Conservation (phyloP, 1,140 invertebrate species). For the Ooceraea biroi region DNA sequence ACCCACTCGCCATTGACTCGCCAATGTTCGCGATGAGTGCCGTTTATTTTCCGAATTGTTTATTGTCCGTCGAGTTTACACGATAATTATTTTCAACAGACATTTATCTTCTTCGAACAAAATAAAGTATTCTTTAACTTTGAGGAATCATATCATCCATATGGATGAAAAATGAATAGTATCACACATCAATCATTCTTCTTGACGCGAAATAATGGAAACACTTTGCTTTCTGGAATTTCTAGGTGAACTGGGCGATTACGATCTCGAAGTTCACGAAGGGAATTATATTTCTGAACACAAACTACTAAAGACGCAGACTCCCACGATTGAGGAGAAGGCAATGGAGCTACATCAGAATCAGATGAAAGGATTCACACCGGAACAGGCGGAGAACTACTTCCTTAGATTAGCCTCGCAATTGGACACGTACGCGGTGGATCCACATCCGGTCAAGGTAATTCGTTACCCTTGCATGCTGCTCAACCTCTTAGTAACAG, state of each 20-base stretch:
- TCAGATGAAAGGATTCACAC: constrained; percentile 90
- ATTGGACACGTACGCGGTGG: constrained; percentile 98
- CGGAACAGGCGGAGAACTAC: constrained; percentile 92
- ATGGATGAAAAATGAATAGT: too few relatives aligned
- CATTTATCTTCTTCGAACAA: not conserved
- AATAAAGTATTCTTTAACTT: too few relatives aligned
- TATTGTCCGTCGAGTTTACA: not conserved
- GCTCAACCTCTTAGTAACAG: not conserved
- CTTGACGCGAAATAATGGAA: too few relatives aligned
- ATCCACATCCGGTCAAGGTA: constrained; percentile 99
- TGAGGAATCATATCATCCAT: too few relatives aligned
- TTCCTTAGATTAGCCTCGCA: constrained; percentile 95
- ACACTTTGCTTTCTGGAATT: not conserved
- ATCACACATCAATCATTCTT: too few relatives aligned
- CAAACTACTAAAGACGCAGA: constrained; percentile 96
- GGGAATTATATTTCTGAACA: constrained; percentile 97
- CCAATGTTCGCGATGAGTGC: not conserved
- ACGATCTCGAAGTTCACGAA: constrained; percentile 94
- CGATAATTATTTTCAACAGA: not conserved
- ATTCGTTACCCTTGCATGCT: constrained; percentile 49
- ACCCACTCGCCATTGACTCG: constrained; percentile 20
- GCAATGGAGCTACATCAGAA: constrained; percentile 96
- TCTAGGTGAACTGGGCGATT: constrained; percentile 97
- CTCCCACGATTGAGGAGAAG: constrained; percentile 95
- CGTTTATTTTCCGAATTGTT: not conserved